Evolutionary conservation across 2,113 vertebrate species (phyloP), one percentile per base, ranked within the genome.

Genomic region (Illadopsis cleaveri): DNA sequence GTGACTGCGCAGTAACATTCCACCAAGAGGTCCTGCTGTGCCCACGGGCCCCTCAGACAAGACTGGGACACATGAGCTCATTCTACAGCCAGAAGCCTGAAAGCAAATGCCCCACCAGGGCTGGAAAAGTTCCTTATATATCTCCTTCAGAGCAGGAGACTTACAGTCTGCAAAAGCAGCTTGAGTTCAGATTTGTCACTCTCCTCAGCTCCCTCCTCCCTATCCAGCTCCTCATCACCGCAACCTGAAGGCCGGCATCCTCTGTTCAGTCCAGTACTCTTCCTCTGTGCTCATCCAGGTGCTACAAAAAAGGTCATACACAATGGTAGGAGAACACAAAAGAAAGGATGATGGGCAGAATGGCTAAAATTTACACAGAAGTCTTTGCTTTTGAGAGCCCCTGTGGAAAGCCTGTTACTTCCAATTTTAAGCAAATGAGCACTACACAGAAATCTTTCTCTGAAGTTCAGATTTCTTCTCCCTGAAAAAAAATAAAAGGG

Each of bases 141-240:
- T 61, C n/a, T 78, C 53, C 15, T 30, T 84, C 37, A 24, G n/a
- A 24, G 47, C 24, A 57, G 30, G 25, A 88, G 42, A 53, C 17
- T 31, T 28, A 19, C 53, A 53, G 47, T 37, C 53, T 56, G 27
- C 38, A 64, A 84, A 77, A 84, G 9, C 38, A 77, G 2, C 27
- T 69, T 81, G 58, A 3, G 5, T 47, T 69, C 58, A 77, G 58
- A 51, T 66, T 68, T 44, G 25, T 1, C 5, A 12, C 13, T 31
- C 10, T 56, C 20, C 19, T 3, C 44, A 56, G 17, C 9, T 64
- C 78, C 73, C 12, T 87, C 27, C 9, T 81, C n/a, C 16, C 27
- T 1, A 0, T 14, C 40, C 56, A 70, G 1, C 10, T 62, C 51
- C 60, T 37, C 23, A 17, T 10, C 30, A 44, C 14, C 6, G 15